Base-by-base conservation (phyloP, 2,797 vertebrate species). In the Rhinatrema bivittatum region DNA sequence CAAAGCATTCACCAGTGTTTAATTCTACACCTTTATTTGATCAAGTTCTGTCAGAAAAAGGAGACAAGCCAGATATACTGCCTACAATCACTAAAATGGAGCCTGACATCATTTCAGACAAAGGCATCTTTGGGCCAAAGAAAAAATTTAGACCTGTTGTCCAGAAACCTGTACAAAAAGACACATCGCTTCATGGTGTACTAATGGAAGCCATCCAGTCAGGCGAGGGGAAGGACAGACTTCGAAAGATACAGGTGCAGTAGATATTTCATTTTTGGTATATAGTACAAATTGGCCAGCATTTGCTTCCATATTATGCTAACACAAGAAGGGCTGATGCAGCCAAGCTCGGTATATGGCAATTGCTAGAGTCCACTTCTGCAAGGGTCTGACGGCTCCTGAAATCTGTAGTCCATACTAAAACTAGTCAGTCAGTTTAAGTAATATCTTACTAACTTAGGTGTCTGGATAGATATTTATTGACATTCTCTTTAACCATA, bases 121-220 rank as follows among this genome's bases (percentile, higher is more conserved):
- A 75, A 25, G 84, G 68, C 11, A 53, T 93, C 44, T 99, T 98
- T 15, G 96, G 94, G 25, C 89, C 91, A 7, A 82, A 94, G 52
- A 91, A 89, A 55, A 97, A 86, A 64, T 92, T 98, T 66, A 88
- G 73, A 36, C 90, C 93, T 1, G 70, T 99, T 6, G 21, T 84
- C 40, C 82, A 78, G 52, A 91, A 72, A 60, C 81, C 90, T 3
- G 29, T 82, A 23, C 87, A 87, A 16, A 91, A 87, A 65, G 89
- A 97, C 10, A 79, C 72, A 0, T 89, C 85, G 3, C 61, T 97
- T 31, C 96, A 99, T 69, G 87, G 82, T 39, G 82, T 77, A 33
- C 80, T 99, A 27, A 99, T 99, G 94, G 89, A 89, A 52, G 91
- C 92, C 20, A 98, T 99, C 68, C 93, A 95, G 56, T 79, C 81